Percentiles rank a stretch among this genome's conserved stretches.
Evolutionary conservation across 2,797 vertebrate genomes (phyloP).

Genomic region (Crossoptilon crossoptilon): DNA sequence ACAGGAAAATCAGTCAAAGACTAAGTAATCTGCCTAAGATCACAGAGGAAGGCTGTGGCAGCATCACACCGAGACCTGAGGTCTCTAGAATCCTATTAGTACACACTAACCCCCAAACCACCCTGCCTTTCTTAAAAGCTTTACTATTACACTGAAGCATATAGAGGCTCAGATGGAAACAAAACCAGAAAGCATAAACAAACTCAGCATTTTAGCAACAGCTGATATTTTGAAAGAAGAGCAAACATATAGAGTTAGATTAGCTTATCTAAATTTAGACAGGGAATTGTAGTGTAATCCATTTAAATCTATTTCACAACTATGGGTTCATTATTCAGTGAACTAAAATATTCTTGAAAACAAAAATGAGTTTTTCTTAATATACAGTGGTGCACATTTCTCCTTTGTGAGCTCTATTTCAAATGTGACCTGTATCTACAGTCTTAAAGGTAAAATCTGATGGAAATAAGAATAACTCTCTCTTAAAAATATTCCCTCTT

Average conservation of each 20-base stretch:
- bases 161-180: not conserved
- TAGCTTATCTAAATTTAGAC: not conserved
- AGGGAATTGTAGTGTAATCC: not conserved
- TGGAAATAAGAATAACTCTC: conserved; percentile 6
- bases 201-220: not conserved
- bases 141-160: conserved; percentile 30
- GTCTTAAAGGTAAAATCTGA: not conserved
- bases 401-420: not conserved
- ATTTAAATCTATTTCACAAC: not conserved
- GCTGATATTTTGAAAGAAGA: not conserved
- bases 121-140: conserved; percentile 44
- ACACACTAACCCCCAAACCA: conserved; percentile 36
- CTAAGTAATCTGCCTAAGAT: conserved; percentile 54
- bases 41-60: conserved; percentile 38
- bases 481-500: not conserved
- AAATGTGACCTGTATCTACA: not conserved
- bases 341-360: not conserved
- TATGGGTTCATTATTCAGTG: not conserved
- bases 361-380: not conserved
- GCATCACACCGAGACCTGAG: conserved; percentile 33
- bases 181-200: conserved; percentile 10
- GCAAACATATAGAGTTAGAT: not conserved
- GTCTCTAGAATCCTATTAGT: conserved; percentile 57
- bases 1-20: conserved; percentile 47
- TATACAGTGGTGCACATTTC: not conserved